Conservation (phyloP, 1,140 invertebrate genomes). For the Cydia amplana region DNA sequence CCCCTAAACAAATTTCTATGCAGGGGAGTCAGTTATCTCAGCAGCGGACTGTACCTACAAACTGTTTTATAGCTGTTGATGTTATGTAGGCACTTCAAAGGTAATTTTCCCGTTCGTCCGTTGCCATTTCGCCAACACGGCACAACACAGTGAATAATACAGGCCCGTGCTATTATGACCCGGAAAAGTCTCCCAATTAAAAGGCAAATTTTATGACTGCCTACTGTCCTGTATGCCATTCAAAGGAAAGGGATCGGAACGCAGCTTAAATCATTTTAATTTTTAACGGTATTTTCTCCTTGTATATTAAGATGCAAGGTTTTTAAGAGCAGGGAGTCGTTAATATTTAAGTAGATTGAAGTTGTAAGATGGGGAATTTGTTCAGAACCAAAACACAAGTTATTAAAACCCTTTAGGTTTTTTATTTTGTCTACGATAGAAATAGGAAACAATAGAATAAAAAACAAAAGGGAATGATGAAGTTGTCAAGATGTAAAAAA, state of each 20-base stretch:
- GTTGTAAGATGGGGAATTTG: too few relatives aligned
- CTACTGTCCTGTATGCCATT: conserved; percentile 29
- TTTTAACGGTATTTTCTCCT: background rate
- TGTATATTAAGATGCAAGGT: conserved; percentile 6
- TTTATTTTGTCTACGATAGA: too few relatives aligned
- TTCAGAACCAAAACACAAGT: too few relatives aligned
- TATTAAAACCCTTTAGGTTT: too few relatives aligned
- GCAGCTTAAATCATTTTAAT: conserved; percentile 28
- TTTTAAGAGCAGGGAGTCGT: background rate
- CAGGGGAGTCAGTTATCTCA: too few relatives aligned
- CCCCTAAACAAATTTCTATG: too few relatives aligned
- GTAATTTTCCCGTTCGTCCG: conserved; percentile 6
- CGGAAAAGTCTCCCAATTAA: conserved; percentile 29
- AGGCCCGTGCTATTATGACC: background rate
- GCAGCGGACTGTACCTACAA: too few relatives aligned
- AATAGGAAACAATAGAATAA: too few relatives aligned
- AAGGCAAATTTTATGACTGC: conserved; percentile 30
- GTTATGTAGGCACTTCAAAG: background rate
- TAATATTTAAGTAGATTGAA: background rate
- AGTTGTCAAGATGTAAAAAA: too few relatives aligned
- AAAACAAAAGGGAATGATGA: too few relatives aligned
- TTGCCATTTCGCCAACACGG: background rate
- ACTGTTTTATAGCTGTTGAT: background rate
- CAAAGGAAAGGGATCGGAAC: conserved; percentile 22
- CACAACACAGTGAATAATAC: background rate